phyloP scores from a whole-genome alignment of 2,113 vertebrate species.

The Lepus europaeus region DNA sequence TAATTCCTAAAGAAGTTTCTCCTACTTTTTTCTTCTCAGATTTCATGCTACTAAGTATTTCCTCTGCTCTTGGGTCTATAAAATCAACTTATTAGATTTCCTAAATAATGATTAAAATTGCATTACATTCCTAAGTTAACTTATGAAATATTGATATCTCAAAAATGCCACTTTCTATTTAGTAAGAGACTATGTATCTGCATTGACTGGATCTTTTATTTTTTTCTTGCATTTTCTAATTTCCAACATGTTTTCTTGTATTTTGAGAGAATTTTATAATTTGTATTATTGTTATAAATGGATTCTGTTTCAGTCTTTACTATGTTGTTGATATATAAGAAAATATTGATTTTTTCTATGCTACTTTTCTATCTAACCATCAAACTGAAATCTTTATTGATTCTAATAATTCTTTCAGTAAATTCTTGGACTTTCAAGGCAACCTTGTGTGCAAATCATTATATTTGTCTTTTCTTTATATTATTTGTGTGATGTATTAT shows the following conservation, averaged over 20 bases:
- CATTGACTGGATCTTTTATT: not conserved
- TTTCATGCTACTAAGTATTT: not conserved
- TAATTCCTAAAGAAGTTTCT: not conserved
- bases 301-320: constrained; percentile 18
- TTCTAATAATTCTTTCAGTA: constrained; percentile 35
- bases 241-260: not conserved
- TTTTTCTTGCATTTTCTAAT: not conserved
- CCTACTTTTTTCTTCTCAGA: constrained; percentile 21
- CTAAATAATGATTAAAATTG: constrained; percentile 2
- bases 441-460: constrained; percentile 29
- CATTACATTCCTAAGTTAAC: constrained; percentile 21
- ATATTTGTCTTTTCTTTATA: constrained; percentile 29
- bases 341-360: constrained; percentile 30
- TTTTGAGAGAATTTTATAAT: not conserved
- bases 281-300: constrained; percentile 41
- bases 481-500: not conserved
- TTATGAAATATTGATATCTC: constrained; percentile 31
- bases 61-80: not conserved
- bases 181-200: not conserved
- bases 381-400: constrained; percentile 30
- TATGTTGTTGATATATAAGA: not conserved
- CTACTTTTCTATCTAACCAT: constrained; percentile 11
- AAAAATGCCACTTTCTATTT: constrained; percentile 42
- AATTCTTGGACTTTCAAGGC: constrained; percentile 16
- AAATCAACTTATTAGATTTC: not conserved